Conservation (phyloP, 2,113 vertebrate genomes). For the Hiodon tergisus region DNA sequence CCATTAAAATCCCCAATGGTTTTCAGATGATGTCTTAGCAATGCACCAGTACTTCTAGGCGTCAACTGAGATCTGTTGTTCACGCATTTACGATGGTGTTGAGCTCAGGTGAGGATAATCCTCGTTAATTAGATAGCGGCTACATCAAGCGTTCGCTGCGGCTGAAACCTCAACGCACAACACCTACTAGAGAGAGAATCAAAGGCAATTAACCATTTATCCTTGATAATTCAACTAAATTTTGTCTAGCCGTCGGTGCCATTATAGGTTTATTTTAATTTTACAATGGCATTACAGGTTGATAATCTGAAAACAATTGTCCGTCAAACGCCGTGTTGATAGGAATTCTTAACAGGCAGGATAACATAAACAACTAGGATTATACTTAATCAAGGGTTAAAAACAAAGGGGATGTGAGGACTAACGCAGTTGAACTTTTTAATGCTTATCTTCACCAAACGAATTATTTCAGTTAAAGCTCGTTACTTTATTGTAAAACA, state of each 20-base stretch:
- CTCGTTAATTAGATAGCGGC: constrained; percentile 57
- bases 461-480: not conserved
- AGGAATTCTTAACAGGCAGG: constrained; percentile 5
- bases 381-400: not conserved
- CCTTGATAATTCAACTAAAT: constrained; percentile 3
- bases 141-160: constrained; percentile 43
- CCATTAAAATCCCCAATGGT: constrained; percentile 52
- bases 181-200: constrained; percentile 42
- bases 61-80: constrained; percentile 21
- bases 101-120: constrained; percentile 61
- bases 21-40: constrained; percentile 39
- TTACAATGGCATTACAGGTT: constrained; percentile 27
- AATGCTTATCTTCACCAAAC: not conserved
- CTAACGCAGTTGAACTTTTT: not conserved
- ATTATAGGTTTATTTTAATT: constrained; percentile 21
- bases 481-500: too few species aligned
- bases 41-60: constrained; percentile 27
- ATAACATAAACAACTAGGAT: not conserved
- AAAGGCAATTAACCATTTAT: constrained; percentile 34
- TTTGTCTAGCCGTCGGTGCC: not conserved
- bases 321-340: constrained; percentile 11
- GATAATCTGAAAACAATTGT: constrained; percentile 34
- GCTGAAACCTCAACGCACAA: constrained; percentile 52
- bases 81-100: constrained; percentile 36
- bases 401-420: not conserved